Base-by-base conservation (phyloP, 1,140 invertebrate genomes). In the Helicoverpa armigera region DNA sequence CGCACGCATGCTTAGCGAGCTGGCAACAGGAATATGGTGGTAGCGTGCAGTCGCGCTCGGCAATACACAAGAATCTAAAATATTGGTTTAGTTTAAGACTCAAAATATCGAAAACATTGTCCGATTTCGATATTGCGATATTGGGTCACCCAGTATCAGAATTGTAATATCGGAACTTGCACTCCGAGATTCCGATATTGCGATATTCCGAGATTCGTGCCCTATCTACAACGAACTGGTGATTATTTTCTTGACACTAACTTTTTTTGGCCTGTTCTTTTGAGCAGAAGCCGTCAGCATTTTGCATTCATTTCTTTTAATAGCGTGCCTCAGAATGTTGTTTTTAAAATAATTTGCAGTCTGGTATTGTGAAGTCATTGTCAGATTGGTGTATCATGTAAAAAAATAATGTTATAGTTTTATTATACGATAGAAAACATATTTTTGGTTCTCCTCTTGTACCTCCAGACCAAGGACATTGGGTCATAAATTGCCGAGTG, bases 401-500 rank as follows among this genome's bases (percentile, higher is more conserved):
- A 13, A 54, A 54, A 54, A 54, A 54, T 54, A n/a, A n/a, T n/a
- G 14, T 54, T 54, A 54, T 14, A n/a, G 53, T 14, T 54, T 54
- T 54, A 2, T 13, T 54, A 54, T n/a, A 54, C 16, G 53, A 5
- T 35, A 5, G 3, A 54, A 54, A 54, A 54, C 53, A 54, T 54
- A 54, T 54, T 54, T 54, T 54, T 54, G 53, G 14, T 54, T 54
- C 53, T 54, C 53, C 53, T 54, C 53, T n/a, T 13, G 53, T 54
- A 54, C 53, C 53, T n/a, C 14, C 14, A 54, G 53, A 3, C 53
- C 53, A 54, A 54, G 53, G 16, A 14, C 12, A 54, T 54, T 54
- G 53, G 53, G 53, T 54, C 14, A 54, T 54, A 54, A 54, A 54
- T 54, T 54, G 53, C 53, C 53, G 53, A n/a, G 53, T 54, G 51